These are phyloP conservation scores for Myanophis thanlyinensis DNA, from an alignment of 2,113 vertebrate genomes.

Conservation along the genomic window DNA sequence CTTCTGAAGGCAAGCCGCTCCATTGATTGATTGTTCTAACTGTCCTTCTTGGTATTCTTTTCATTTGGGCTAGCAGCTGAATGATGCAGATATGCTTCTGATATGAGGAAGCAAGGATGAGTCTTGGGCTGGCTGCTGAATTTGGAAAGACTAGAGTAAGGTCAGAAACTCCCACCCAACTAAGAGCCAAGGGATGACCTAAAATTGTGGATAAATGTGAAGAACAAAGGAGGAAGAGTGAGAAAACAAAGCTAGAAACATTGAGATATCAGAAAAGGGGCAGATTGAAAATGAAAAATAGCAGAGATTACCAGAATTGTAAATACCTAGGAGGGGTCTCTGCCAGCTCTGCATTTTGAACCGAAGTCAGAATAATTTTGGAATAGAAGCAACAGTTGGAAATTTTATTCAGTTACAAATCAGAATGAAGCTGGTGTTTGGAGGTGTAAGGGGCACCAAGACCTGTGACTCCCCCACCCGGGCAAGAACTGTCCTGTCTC, in stretches of 20 bases:
- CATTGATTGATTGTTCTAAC: background rate
- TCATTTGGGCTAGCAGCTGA: background rate
- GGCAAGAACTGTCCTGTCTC: background rate
- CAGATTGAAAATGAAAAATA: background rate
- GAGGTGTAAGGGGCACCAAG: background rate
- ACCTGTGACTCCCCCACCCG: background rate
- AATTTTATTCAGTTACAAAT: background rate
- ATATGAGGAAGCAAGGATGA: background rate
- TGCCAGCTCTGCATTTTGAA: background rate
- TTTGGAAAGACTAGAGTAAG: background rate
- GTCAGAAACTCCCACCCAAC: background rate
- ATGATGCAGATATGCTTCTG: background rate
- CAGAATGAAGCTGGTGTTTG: background rate
- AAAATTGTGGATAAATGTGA: background rate
- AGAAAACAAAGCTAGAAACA: background rate
- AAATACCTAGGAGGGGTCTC: background rate
- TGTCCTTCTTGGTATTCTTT: background rate
- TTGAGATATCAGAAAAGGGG: background rate
- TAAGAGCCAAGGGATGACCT: background rate
- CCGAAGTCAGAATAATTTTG: background rate
- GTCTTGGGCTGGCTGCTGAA: background rate
- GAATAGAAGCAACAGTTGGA: constrained; percentile 6
- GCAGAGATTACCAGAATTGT: background rate
- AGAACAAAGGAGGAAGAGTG: background rate
- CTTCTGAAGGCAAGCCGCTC: background rate